Evolutionary conservation across 2,888 invertebrate species (phyloP).

Genomic region (Melinaea marsaeus): DNA sequence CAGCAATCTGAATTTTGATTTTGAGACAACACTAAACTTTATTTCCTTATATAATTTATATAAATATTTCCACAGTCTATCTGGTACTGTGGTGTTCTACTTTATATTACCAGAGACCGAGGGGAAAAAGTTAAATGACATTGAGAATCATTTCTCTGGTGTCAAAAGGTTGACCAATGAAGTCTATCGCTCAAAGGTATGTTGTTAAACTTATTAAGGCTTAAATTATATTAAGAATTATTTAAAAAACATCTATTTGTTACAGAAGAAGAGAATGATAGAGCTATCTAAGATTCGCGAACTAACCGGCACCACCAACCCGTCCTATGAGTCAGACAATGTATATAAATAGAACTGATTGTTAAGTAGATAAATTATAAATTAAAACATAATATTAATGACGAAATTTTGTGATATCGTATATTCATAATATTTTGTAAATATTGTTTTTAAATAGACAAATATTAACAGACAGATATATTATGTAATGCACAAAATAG

Average conservation of each 20-base stretch:
- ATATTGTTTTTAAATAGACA: too few relatives aligned
- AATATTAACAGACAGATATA: too few relatives aligned
- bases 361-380: too few relatives aligned
- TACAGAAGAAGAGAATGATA: conserved; percentile 42
- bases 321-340: conserved; percentile 51
- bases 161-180: conserved; percentile 69
- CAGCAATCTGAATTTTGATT: too few relatives aligned
- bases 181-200: conserved; percentile 61
- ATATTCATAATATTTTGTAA: too few relatives aligned
- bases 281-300: conserved; percentile 50
- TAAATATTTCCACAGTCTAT: conserved; percentile 59
- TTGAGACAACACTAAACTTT: too few relatives aligned
- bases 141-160: conserved; percentile 83
- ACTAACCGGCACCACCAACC: conserved; percentile 51
- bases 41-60: background rate
- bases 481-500: too few relatives aligned
- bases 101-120: conserved; percentile 89
- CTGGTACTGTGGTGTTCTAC: conserved; percentile 81
- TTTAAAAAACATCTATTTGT: conserved; percentile 20
- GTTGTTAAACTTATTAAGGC: background rate
- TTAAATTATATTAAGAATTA: background rate
- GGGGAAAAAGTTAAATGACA: conserved; percentile 84
- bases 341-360: too few relatives aligned
- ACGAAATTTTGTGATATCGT: too few relatives aligned
- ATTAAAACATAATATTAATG: too few relatives aligned